phyloP scores from a whole-genome alignment of 1,140 invertebrate genomes.

The Solen grandis region DNA sequence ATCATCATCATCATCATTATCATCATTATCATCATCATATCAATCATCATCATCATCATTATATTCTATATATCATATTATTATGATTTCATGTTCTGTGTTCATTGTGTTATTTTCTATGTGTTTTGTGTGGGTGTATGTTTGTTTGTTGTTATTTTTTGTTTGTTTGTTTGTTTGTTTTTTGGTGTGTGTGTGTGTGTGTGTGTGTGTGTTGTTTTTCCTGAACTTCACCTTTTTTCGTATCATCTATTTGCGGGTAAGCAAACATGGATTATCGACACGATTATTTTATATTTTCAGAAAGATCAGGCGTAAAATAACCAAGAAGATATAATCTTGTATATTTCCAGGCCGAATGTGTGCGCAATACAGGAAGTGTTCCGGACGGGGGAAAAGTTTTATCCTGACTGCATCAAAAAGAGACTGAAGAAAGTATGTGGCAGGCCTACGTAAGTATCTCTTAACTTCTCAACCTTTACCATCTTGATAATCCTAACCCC shows the following conservation, averaged over 20 bases:
- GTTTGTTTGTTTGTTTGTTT: too few relatives aligned
- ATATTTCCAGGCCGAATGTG: slow-evolving; percentile 67
- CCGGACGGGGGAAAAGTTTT: slow-evolving; percentile 62
- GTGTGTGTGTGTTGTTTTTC: not conserved
- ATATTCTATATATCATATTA: not conserved
- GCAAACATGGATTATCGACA: not conserved
- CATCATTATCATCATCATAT: too few relatives aligned
- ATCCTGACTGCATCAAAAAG: slow-evolving; percentile 64
- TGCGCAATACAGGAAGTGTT: slow-evolving; percentile 66
- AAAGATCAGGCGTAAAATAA: too few relatives aligned
- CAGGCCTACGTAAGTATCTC: slow-evolving; percentile 62
- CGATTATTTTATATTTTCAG: too few relatives aligned
- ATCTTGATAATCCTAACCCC: too few relatives aligned
- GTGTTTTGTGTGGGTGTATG: not conserved
- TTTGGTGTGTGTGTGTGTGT: too few relatives aligned
- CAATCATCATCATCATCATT: slow-evolving; percentile 5
- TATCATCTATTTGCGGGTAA: not conserved
- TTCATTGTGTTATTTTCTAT: not conserved
- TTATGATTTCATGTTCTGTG: not conserved
- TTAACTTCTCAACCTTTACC: too few relatives aligned
- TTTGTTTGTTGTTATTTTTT: too few relatives aligned
- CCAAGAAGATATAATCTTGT: too few relatives aligned
- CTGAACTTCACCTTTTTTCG: not conserved
- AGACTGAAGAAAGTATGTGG: slow-evolving; percentile 65
- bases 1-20: slow-evolving; percentile 6